Conservation (phyloP, 2,888 invertebrate species). For the Phasia obesa region DNA sequence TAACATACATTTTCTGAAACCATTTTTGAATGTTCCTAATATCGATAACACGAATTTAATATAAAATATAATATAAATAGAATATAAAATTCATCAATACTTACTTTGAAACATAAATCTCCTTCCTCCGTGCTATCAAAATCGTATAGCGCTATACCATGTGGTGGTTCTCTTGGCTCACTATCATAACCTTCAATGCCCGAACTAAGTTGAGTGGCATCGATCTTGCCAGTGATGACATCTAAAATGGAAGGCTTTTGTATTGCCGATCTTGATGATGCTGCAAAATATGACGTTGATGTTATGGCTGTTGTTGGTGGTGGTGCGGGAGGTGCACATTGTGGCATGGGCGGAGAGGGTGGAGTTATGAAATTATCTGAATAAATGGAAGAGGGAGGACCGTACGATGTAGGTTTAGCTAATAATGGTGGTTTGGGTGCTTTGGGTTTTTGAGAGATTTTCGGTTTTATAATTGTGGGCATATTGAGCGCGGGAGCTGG, state of each 20-base stretch:
- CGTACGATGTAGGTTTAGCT: conserved; percentile 52
- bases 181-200: conserved; percentile 51
- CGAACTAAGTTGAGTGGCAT: conserved; percentile 76
- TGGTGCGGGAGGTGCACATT: conserved; percentile 89
- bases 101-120: conserved; percentile 91
- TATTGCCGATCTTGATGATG: conserved; percentile 80
- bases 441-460: conserved; percentile 82
- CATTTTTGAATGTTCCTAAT: too few relatives aligned
- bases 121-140: conserved; percentile 89
- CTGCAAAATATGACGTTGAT: conserved; percentile 74
- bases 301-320: conserved; percentile 86
- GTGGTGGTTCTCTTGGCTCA: conserved; percentile 82
- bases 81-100: too few relatives aligned
- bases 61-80: too few relatives aligned
- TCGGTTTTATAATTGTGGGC: conserved; percentile 88
- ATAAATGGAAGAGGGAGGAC: conserved; percentile 76
- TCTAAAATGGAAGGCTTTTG: conserved; percentile 83
- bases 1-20: too few relatives aligned
- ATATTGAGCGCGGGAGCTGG: conserved; percentile 83
- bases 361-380: conserved; percentile 76
- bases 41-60: too few relatives aligned
- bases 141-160: conserved; percentile 91
- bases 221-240: conserved; percentile 79
- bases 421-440: conserved; percentile 78
- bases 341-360: conserved; percentile 90